Evolutionary conservation across 2,797 vertebrate genomes (phyloP), one percentile per base, ranked within the genome.

Genomic region (Enoplosus armatus): DNA sequence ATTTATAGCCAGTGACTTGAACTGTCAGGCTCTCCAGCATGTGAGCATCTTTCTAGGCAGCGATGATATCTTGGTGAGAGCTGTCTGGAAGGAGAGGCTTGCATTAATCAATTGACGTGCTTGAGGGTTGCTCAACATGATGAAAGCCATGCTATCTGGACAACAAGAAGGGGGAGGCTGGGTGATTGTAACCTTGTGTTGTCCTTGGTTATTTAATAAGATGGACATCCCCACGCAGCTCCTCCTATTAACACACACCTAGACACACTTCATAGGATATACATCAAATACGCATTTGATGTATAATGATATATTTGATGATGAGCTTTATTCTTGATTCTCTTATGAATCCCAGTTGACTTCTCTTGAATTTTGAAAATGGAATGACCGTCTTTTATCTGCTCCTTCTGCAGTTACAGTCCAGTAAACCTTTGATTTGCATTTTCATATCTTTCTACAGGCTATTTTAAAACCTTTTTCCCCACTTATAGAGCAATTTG

Each of bases 31-130:
- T 87, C 80, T 81, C 72, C 77, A 62, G 85, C 76, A 74, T 84
- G 67, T 59, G 86, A 90, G 84, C 89, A 76, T 93, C 90, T 88
- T 92, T 84, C 84, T 67, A 80, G 85, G 88, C 91, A 67, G 84
- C 22, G 88, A 94, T 94, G 91, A 90, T 93, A 93, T 94, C 93
- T 93, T 67, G 74, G 85, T 79, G 89, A 89, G 90, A 80, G 89
- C 92, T 89, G 90, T 93, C 89, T 35, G 72, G 63, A 90, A 92
- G 89, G 89, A 94, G 94, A 93, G 90, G 83, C 91, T 88, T 85
- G 90, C 88, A 92, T 92, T 94, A 92, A 95, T 96, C 94, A 94
- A 88, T 92, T 92, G 90, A 90, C 56, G 77, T 87, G 91, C 93
- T 92, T 54, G 67, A 87, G 89, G 89, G 85, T 80, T 91, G 91